Percentiles rank a stretch among this genome's conserved stretches.
phyloP scores from a whole-genome alignment of 1,140 invertebrate species.

The Drosophila varians region DNA sequence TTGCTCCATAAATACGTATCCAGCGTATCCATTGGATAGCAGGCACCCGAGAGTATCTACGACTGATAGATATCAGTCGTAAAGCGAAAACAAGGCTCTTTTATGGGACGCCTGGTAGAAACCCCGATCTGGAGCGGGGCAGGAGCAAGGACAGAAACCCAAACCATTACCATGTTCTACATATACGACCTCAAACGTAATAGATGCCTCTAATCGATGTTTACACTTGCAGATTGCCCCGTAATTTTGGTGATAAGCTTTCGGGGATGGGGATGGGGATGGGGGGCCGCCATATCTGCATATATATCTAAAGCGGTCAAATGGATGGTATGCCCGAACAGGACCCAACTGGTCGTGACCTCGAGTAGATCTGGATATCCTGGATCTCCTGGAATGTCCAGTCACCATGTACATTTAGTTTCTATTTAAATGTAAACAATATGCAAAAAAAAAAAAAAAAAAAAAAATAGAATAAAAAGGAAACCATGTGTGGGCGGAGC shows the following conservation, averaged over 20 bases:
- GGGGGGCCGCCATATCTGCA: neutral
- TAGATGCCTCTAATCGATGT: conserved; percentile 45
- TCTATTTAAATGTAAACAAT: too few relatives aligned
- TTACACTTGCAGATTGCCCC: conserved; percentile 58
- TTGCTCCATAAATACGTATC: conserved; percentile 11
- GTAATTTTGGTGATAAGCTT: conserved; percentile 39
- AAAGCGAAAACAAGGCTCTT: conserved; percentile 32
- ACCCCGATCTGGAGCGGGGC: neutral
- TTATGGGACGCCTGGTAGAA: conserved; percentile 23
- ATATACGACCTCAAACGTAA: conserved; percentile 29
- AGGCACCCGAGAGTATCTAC: neutral
- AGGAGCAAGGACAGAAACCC: neutral
- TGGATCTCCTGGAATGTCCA: neutral
- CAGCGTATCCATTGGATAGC: conserved; percentile 26
- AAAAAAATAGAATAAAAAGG: neutral
- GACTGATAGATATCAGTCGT: neutral
- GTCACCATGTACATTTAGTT: too few relatives aligned
- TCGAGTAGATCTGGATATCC: neutral
- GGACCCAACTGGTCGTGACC: neutral
- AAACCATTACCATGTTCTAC: conserved; percentile 55
- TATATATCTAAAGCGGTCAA: neutral
- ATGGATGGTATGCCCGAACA: conserved; percentile 2
- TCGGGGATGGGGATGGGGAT: neutral
- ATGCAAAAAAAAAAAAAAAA: too few relatives aligned
- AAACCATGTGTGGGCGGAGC: neutral